A percentile compares a stretch with the other conserved stretches of the same genome.
These are phyloP conservation scores for Arctocebus calabarensis DNA, from an alignment of 2,797 vertebrate genomes.

Conservation along the genomic window DNA sequence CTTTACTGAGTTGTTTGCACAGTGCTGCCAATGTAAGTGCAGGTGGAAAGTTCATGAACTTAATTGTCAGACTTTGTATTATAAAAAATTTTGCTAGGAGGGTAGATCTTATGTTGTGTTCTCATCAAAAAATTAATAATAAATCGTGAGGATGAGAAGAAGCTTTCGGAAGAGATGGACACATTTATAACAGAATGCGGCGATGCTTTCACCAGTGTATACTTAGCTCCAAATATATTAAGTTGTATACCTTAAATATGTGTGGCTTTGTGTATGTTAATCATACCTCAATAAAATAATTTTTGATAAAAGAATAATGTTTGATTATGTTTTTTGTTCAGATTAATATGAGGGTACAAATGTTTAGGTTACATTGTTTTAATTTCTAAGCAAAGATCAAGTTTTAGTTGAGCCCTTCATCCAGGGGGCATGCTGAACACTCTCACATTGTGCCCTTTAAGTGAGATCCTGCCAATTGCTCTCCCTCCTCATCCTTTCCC, in stretches of 20 bases:
- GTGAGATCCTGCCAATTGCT: too few relatives aligned
- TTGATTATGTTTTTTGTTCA: not conserved
- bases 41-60: too few relatives aligned
- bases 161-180: not conserved
- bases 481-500: too few relatives aligned
- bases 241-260: not conserved
- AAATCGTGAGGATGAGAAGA: not conserved
- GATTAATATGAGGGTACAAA: too few relatives aligned
- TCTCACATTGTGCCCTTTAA: too few relatives aligned
- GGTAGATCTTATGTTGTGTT: not conserved
- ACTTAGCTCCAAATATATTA: not conserved
- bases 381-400: too few relatives aligned
- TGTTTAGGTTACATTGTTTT: too few relatives aligned
- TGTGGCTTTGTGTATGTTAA: not conserved
- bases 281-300: not conserved
- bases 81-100: not conserved
- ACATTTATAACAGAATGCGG: not conserved
- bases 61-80: too few relatives aligned
- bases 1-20: too few relatives aligned
- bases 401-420: too few relatives aligned
- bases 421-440: too few relatives aligned
- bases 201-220: not conserved
- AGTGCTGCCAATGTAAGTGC: too few relatives aligned
- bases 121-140: not conserved
- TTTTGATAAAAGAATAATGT: not conserved